These are phyloP conservation scores for Tiphia femorata DNA, from an alignment of 2,888 invertebrate species.

Conservation along the genomic window DNA sequence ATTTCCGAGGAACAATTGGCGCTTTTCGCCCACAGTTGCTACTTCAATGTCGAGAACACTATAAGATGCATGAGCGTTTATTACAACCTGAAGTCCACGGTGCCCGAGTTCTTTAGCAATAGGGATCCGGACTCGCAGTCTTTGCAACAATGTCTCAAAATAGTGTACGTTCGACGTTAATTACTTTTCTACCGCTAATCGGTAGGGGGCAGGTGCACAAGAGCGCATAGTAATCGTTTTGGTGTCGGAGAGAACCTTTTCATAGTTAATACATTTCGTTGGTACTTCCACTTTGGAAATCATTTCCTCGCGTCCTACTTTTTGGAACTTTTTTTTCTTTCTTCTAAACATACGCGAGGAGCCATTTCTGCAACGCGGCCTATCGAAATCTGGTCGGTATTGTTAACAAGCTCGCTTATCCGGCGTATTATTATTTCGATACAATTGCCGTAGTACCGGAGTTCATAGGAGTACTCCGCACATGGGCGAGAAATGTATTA, in stretches of 20 bases:
- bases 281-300: too few species aligned
- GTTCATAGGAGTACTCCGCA: neutral
- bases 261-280: too few species aligned
- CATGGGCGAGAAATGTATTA: neutral
- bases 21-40: conserved; percentile 77
- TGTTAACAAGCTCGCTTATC: conserved; percentile 1
- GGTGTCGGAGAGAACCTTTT: neutral
- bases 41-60: conserved; percentile 73
- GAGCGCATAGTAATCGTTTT: neutral
- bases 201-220: too few species aligned
- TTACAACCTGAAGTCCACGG: conserved; percentile 73
- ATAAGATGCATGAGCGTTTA: conserved; percentile 76
- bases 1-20: conserved; percentile 74
- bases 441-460: neutral
- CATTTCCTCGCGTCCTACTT: too few species aligned
- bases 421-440: neutral
- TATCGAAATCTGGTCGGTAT: too few species aligned
- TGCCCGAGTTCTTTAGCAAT: conserved; percentile 76
- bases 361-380: too few species aligned
- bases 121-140: conserved; percentile 69
- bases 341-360: too few species aligned
- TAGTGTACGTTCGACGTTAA: conserved; percentile 71
- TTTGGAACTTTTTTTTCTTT: too few species aligned
- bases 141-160: conserved; percentile 60
- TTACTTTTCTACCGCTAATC: conserved; percentile 41